phyloP scores from a whole-genome alignment of 2,888 invertebrate genomes.

The Caprella mutica region DNA sequence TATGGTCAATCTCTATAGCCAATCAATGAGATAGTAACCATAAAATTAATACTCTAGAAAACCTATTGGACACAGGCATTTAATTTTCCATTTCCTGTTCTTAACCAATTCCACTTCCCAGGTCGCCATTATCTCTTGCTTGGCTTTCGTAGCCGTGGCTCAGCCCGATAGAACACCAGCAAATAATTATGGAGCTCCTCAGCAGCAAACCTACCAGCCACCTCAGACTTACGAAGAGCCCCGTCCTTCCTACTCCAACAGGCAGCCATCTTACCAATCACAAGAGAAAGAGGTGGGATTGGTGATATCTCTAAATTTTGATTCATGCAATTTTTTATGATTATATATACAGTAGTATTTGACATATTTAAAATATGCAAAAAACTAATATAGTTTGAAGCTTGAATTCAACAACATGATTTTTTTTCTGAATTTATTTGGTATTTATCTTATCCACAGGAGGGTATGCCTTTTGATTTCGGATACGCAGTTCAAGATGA shows the following conservation, averaged over 20 bases:
- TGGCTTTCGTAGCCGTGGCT: constrained; percentile 2
- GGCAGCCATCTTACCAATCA: constrained; percentile 6
- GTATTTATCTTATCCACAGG: neutral
- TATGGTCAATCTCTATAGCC: too few relatives aligned
- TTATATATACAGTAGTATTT: too few relatives aligned
- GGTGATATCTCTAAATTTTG: too few relatives aligned
- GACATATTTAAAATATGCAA: too few relatives aligned
- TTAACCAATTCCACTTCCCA: neutral
- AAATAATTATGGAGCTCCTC: neutral
- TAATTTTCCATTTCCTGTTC: too few relatives aligned
- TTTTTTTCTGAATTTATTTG: too few relatives aligned
- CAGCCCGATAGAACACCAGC: neutral
- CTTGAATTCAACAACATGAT: too few relatives aligned
- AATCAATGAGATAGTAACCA: too few relatives aligned
- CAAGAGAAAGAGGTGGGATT: neutral
- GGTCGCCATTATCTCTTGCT: constrained; percentile 5
- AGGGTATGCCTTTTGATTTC: constrained; percentile 13
- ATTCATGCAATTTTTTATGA: too few relatives aligned
- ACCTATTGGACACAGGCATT: too few relatives aligned
- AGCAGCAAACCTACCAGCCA: constrained; percentile 6
- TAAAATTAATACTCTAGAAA: too few relatives aligned
- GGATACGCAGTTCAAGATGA: constrained; percentile 9
- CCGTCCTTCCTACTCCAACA: constrained; percentile 7
- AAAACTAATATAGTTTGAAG: too few relatives aligned
- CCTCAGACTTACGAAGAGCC: constrained; percentile 9